Evolutionary conservation across 2,888 invertebrate genomes (phyloP).

Genomic region (Pediacus dermestoides): DNA sequence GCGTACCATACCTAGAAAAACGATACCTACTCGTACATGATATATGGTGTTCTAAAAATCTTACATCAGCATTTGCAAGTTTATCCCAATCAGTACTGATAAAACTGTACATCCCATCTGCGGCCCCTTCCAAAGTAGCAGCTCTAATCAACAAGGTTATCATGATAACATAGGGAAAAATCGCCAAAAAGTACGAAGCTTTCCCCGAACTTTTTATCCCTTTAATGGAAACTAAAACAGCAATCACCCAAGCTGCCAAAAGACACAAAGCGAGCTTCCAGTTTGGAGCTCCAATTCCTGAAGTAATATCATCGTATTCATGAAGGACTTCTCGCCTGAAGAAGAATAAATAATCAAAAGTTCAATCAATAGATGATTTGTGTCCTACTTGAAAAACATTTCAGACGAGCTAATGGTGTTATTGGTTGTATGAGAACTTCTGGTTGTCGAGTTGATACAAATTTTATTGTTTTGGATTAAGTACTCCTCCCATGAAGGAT

Average conservation of each 20-base stretch:
- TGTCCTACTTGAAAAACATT: constrained; percentile 56
- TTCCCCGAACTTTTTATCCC: constrained; percentile 78
- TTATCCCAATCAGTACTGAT: constrained; percentile 74
- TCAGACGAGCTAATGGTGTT: constrained; percentile 49
- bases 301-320: constrained; percentile 48
- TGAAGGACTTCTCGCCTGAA: constrained; percentile 54
- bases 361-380: no score
- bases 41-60: no score
- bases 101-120: constrained; percentile 72
- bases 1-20: constrained; percentile 52
- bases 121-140: constrained; percentile 65
- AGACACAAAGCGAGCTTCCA: constrained; percentile 69
- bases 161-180: constrained; percentile 79
- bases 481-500: constrained; percentile 53
- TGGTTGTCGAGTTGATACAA: constrained; percentile 34
- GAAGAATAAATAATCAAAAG: no score
- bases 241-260: constrained; percentile 63
- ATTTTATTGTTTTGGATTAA: constrained; percentile 28
- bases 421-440: constrained; percentile 15
- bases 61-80: constrained; percentile 65
- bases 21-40: no score
- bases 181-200: constrained; percentile 81
- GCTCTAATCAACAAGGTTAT: constrained; percentile 67
- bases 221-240: constrained; percentile 65
- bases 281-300: constrained; percentile 55